Percentiles rank a stretch among this genome's conserved stretches.
Evolutionary conservation across 2,888 invertebrate genomes (phyloP).

Genomic region (Ophioninae sp.): DNA sequence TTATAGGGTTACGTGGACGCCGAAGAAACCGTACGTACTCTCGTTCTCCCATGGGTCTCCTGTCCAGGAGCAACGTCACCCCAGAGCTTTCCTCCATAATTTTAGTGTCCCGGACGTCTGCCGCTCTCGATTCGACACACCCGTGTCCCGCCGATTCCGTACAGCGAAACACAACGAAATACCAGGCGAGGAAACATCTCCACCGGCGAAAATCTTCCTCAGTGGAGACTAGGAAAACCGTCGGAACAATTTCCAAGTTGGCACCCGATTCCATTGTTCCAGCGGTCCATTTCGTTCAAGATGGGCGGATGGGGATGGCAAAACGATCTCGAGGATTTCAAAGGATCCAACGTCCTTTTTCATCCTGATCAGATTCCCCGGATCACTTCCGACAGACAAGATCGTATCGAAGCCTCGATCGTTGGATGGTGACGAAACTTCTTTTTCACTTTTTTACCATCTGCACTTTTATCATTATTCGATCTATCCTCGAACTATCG

Average conservation of each 20-base stretch:
- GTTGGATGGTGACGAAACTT: not conserved
- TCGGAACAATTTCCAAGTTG: not conserved
- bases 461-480: not conserved
- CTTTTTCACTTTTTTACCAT: not conserved
- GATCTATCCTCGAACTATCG: not conserved
- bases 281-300: not conserved
- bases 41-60: constrained; percentile 50
- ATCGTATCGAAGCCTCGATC: not conserved
- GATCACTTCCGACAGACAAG: not conserved
- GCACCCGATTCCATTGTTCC: not conserved
- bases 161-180: constrained; percentile 2
- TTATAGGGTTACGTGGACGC: constrained; percentile 19
- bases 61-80: constrained; percentile 53
- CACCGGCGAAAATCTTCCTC: constrained; percentile 30
- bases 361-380: no score
- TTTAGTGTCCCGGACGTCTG: constrained; percentile 40
- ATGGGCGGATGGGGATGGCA: not conserved
- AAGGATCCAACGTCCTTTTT: not conserved
- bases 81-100: constrained; percentile 41
- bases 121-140: constrained; percentile 30
- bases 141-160: not conserved
- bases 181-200: not conserved
- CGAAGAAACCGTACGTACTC: constrained; percentile 1
- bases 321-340: not conserved
- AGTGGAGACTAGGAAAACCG: not conserved